Conservation (phyloP, 2,888 invertebrate species). For the Scaptomyza polygonia region DNA sequence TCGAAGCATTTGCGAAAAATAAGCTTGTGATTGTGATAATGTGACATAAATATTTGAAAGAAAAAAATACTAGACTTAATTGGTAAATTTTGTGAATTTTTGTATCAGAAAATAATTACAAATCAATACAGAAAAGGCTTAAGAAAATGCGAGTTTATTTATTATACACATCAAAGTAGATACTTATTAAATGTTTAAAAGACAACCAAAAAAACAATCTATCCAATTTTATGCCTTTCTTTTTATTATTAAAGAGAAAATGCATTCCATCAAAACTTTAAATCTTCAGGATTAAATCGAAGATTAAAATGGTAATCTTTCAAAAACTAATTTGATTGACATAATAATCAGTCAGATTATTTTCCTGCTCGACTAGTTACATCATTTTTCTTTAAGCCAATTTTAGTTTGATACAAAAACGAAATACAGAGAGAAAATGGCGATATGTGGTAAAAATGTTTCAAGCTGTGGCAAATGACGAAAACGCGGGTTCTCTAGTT, state of each 20-base stretch:
- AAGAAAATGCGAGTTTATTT: too few species aligned
- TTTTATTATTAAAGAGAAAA: too few species aligned
- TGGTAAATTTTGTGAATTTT: too few species aligned
- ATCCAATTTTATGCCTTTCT: too few species aligned
- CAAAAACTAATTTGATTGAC: conserved; percentile 1
- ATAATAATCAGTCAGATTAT: background rate
- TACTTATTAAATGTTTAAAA: too few species aligned
- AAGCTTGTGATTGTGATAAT: background rate
- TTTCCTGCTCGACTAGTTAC: conserved; percentile 8
- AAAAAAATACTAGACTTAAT: background rate
- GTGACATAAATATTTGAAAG: background rate
- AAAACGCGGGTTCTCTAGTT: conserved; percentile 9
- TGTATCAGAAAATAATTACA: too few species aligned
- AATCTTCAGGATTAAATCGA: conserved; percentile 2
- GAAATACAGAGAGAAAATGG: background rate
- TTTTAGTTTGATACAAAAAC: conserved; percentile 1
- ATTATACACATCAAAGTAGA: too few species aligned
- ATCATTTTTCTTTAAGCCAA: conserved; percentile 13
- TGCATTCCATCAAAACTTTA: background rate
- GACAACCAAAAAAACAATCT: too few species aligned
- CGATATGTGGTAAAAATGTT: background rate
- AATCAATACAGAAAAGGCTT: too few species aligned
- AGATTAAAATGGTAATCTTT: background rate
- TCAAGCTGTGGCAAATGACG: conserved; percentile 11
- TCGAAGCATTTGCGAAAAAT: background rate